These are phyloP conservation scores for Blastobasis lacticolella DNA, from an alignment of 2,888 invertebrate genomes.

Conservation along the genomic window DNA sequence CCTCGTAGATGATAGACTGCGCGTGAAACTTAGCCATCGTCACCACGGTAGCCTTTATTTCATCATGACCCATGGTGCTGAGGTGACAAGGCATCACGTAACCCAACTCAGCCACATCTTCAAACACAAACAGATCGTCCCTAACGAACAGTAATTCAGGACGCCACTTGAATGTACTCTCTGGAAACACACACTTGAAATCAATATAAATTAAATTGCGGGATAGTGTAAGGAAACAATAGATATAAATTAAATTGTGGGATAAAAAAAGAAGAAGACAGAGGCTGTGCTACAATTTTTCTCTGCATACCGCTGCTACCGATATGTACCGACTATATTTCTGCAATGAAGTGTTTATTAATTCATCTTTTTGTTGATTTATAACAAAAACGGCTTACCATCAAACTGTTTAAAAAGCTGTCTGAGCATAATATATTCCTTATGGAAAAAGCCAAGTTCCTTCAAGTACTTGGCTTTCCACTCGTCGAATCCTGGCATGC, in stretches of 20 bases:
- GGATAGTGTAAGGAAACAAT: no score
- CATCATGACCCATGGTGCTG: slow-evolving; percentile 40
- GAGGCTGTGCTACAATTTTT: no score
- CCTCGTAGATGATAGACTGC: slow-evolving; percentile 61
- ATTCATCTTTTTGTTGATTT: no score
- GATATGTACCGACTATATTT: no score
- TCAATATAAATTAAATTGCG: no score
- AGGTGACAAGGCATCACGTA: slow-evolving; percentile 44
- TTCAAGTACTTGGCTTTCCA: slow-evolving; percentile 55
- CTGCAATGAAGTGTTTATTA: no score
- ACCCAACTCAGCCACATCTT: slow-evolving; percentile 45
- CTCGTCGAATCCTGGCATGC: slow-evolving; percentile 65
- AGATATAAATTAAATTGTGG: no score
- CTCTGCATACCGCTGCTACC: no score
- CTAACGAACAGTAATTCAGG: slow-evolving; percentile 37
- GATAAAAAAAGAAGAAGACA: no score
- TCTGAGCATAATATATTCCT: slow-evolving; percentile 49
- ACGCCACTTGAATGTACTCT: slow-evolving; percentile 36
- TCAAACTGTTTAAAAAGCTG: slow-evolving; percentile 42
- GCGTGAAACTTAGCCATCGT: slow-evolving; percentile 67
- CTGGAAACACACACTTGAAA: no score
- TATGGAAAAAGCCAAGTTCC: slow-evolving; percentile 43
- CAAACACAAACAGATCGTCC: slow-evolving; percentile 53
- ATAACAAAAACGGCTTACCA: no score
- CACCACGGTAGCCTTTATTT: slow-evolving; percentile 50